phyloP scores from a whole-genome alignment of 2,888 invertebrate genomes.

The Globia sparganii region DNA sequence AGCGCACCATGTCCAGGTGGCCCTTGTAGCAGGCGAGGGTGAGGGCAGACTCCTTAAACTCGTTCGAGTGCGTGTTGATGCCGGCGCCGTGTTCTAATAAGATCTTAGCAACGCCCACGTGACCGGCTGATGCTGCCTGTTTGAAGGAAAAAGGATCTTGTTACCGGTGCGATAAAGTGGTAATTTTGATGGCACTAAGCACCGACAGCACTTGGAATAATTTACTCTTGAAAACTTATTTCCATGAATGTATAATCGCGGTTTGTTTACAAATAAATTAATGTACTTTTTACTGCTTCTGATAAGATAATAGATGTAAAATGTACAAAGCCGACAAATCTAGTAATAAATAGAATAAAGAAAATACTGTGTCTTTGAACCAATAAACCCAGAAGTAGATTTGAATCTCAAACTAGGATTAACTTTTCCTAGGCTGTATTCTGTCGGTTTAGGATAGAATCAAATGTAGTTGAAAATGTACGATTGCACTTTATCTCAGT shows the following conservation, averaged over 20 bases:
- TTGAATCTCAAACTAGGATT: not conserved
- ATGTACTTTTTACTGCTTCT: not conserved
- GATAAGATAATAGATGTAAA: constrained; percentile 31
- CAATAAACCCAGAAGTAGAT: not conserved
- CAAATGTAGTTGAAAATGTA: not conserved
- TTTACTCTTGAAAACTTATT: not conserved
- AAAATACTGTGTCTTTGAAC: not conserved
- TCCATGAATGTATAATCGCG: not conserved
- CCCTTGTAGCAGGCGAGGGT: constrained; percentile 98
- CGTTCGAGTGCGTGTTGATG: constrained; percentile 99
- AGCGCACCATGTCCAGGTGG: constrained; percentile 99
- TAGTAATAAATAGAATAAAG: not conserved
- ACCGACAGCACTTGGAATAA: not conserved
- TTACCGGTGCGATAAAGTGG: not conserved
- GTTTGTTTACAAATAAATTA: constrained; percentile 48
- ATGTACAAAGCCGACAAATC: not conserved
- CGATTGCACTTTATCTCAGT: constrained; percentile 11
- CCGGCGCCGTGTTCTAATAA: constrained; percentile 98
- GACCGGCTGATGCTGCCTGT: constrained; percentile 98
- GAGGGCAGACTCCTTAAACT: constrained; percentile 99
- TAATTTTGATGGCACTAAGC: not conserved
- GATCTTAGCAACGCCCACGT: constrained; percentile 97
- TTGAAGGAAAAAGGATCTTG: constrained; percentile 3
- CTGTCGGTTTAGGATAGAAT: not conserved
- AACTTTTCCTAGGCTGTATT: not conserved